These are phyloP conservation scores for Alectura lathami DNA, from an alignment of 2,113 vertebrate species.

Conservation along the genomic window DNA sequence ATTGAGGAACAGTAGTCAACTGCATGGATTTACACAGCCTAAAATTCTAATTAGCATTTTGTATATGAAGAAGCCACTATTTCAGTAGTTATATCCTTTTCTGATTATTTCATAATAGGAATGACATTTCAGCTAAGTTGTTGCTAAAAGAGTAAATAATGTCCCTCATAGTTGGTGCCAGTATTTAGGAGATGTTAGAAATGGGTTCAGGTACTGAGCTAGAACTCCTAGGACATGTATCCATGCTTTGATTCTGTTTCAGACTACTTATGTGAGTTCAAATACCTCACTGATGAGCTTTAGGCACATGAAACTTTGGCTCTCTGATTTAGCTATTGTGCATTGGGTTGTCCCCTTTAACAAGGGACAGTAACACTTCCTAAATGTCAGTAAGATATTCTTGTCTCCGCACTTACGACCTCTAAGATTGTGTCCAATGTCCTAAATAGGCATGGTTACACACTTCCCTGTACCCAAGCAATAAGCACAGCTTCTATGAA, in stretches of 20 bases:
- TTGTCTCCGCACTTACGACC: neutral
- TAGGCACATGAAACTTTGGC: accelerated
- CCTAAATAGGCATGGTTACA: neutral
- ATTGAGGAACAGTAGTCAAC: neutral
- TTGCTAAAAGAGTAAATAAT: neutral
- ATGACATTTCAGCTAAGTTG: neutral
- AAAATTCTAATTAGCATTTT: neutral
- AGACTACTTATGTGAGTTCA: neutral
- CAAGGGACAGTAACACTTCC: neutral
- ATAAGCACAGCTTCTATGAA: neutral
- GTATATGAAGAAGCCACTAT: neutral
- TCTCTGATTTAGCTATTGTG: neutral
- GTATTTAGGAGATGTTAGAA: neutral
- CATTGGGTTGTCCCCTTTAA: neutral
- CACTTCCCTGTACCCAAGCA: neutral
- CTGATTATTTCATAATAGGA: neutral
- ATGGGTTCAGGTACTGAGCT: neutral
- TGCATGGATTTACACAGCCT: neutral
- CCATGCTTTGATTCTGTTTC: neutral
- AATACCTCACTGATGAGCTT: neutral
- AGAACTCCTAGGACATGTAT: neutral
- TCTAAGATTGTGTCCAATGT: neutral
- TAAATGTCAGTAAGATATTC: neutral
- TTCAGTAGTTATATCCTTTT: neutral
- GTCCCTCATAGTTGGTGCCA: neutral